phyloP scores from a whole-genome alignment of 2,113 vertebrate species.

The Apteryx owenii region DNA sequence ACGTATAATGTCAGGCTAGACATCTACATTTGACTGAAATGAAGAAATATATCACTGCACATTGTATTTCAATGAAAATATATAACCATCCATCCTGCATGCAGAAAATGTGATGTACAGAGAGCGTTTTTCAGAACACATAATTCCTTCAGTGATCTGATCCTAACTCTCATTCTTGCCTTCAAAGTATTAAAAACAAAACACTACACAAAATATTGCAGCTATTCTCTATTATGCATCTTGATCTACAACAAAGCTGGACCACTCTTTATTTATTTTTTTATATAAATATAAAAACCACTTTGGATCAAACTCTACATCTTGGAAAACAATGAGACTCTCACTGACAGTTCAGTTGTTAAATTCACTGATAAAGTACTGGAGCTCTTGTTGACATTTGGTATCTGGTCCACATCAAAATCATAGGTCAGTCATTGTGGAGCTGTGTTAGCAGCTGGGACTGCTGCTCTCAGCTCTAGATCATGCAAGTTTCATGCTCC shows the following conservation, averaged over 20 bases:
- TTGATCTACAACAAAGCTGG: not conserved
- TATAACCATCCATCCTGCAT: not conserved
- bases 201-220: not conserved
- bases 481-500: accelerated
- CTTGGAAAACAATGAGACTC: not conserved
- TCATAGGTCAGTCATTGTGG: not conserved
- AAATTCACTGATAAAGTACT: not conserved
- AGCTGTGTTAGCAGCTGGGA: not conserved
- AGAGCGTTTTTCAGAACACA: not conserved
- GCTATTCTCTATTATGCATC: not conserved
- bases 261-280: not conserved
- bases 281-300: not conserved
- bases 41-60: not conserved
- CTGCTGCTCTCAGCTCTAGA: not conserved
- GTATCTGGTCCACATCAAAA: not conserved
- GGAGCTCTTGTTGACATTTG: not conserved
- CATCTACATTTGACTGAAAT: conserved; percentile 27
- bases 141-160: not conserved
- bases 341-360: not conserved
- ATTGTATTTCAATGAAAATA: not conserved
- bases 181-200: not conserved
- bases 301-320: not conserved
- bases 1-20: not conserved
- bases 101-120: not conserved
- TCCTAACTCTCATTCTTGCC: not conserved